A percentile compares a stretch with the other conserved stretches of the same genome.
These are phyloP conservation scores for Phenganax stokvisi DNA, from an alignment of 92 coral and sea anemone species.

Conservation along the genomic window DNA sequence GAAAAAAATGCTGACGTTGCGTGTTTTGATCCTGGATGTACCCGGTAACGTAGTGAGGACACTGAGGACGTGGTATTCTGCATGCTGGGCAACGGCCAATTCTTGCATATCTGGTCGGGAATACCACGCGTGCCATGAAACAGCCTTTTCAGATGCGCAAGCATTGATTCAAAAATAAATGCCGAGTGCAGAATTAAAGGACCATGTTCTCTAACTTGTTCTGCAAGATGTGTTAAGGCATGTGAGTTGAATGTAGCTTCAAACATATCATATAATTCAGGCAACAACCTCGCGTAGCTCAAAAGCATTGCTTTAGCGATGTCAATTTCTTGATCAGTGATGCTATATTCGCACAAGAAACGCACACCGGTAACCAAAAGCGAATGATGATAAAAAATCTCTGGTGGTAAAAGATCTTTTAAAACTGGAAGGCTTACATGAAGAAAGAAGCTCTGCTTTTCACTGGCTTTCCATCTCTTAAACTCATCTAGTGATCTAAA, in stretches of 20 bases:
- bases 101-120: conserved; percentile 11
- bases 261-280: conserved; percentile 12
- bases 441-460: conserved; percentile 48
- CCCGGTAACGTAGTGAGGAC: too few species aligned
- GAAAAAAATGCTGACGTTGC: too few species aligned
- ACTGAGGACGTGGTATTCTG: background rate
- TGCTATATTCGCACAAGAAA: conserved; percentile 3
- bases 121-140: too few species aligned
- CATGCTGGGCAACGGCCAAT: conserved; percentile 11
- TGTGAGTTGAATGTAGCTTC: conserved; percentile 42
- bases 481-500: conserved; percentile 56
- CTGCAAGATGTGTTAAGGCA: conserved; percentile 37
- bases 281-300: conserved; percentile 28
- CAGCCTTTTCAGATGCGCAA: too few species aligned
- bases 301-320: conserved; percentile 27
- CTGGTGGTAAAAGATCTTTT: conserved; percentile 46
- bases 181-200: too few species aligned
- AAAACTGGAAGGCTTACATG: conserved; percentile 55
- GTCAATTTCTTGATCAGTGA: conserved; percentile 25
- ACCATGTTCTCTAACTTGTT: conserved; percentile 16
- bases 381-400: conserved; percentile 52
- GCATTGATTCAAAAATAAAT: too few species aligned
- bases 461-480: conserved; percentile 58
- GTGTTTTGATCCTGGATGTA: too few species aligned
- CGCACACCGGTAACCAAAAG: conserved; percentile 45